phyloP scores from a whole-genome alignment of 2,113 vertebrate species.

The Mobula hypostoma region DNA sequence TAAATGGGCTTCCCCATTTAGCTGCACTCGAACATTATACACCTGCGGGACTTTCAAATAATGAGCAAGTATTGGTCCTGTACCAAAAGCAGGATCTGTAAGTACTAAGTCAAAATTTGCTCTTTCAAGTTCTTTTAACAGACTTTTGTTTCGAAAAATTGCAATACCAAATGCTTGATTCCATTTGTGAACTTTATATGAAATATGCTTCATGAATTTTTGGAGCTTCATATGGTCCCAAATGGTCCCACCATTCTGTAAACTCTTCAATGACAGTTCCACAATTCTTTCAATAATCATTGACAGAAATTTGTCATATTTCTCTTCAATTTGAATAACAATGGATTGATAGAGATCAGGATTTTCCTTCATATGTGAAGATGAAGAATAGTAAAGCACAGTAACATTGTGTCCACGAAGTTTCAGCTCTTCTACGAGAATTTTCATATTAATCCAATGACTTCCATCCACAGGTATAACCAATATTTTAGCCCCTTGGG shows the following conservation, averaged over 20 bases:
- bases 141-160: constrained; percentile 52
- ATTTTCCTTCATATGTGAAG: neutral
- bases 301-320: neutral
- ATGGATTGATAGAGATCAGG: neutral
- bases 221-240: neutral
- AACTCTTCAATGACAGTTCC: neutral
- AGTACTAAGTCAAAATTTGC: constrained; percentile 55
- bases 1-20: constrained; percentile 55
- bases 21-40: constrained; percentile 52
- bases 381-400: neutral
- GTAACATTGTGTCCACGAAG: neutral
- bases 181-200: neutral
- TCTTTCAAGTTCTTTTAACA: constrained; percentile 48
- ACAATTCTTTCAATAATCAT: neutral
- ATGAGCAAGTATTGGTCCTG: constrained; percentile 40
- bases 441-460: constrained; percentile 17
- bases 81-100: constrained; percentile 52
- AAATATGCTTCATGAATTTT: neutral
- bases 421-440: neutral
- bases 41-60: constrained; percentile 57
- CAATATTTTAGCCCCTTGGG: neutral
- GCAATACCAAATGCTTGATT: neutral
- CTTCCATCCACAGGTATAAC: constrained; percentile 8
- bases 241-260: neutral
- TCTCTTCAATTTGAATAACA: neutral